Evolutionary conservation across 1,140 invertebrate genomes (phyloP).

Genomic region (Drosophila serrata): DNA sequence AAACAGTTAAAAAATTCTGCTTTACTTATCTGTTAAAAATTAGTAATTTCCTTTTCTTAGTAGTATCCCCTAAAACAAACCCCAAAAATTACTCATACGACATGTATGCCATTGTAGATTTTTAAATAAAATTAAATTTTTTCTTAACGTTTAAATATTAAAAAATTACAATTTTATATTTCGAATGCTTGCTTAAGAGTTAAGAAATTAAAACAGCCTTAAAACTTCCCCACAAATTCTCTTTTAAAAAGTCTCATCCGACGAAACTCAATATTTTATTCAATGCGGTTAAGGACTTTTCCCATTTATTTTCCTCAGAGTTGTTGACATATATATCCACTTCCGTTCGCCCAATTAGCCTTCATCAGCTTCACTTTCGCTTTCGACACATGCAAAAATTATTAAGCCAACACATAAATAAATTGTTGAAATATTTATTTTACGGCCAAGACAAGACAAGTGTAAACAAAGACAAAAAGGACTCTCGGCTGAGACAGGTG

Average conservation of each 20-base stretch:
- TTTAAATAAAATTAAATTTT: too few species aligned
- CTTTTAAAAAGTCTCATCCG: background rate
- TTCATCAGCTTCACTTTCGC: conserved; percentile 20
- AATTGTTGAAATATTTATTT: conserved; percentile 53
- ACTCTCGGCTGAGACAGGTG: conserved; percentile 3
- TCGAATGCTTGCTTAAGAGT: too few species aligned
- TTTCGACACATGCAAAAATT: conserved; percentile 38
- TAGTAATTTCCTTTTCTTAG: too few species aligned
- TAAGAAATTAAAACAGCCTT: too few species aligned
- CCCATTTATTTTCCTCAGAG: conserved; percentile 9
- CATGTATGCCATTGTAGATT: background rate
- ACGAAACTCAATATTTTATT: conserved; percentile 6
- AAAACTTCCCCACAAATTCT: background rate
- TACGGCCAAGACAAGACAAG: conserved; percentile 26
- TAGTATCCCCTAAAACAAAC: too few species aligned
- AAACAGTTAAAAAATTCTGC: too few species aligned
- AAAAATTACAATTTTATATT: too few species aligned
- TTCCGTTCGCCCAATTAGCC: conserved; percentile 23
- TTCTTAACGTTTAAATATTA: too few species aligned
- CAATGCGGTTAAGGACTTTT: background rate
- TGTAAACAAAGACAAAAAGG: conserved; percentile 25
- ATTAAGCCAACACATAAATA: conserved; percentile 42
- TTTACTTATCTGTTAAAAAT: too few species aligned
- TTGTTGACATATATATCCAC: conserved; percentile 1
- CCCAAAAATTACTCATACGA: background rate